A percentile compares a stretch with the other conserved stretches of the same genome.
Conservation (phyloP, 64 coral and sea anemone species). For the Trachythela sp. region DNA sequence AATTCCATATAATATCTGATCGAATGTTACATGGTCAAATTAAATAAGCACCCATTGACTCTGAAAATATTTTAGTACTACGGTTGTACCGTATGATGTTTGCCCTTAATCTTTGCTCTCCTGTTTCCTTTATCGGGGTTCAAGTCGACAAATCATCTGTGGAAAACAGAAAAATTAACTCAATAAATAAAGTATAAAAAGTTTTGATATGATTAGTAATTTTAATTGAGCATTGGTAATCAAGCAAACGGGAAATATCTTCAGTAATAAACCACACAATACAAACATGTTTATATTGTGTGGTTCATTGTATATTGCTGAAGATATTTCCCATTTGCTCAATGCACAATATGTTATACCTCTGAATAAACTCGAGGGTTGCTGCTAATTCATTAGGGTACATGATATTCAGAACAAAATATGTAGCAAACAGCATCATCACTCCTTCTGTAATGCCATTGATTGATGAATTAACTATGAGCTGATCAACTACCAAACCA, state of each 20-base stretch:
- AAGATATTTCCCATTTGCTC: not conserved
- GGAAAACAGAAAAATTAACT: not conserved
- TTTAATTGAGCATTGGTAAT: no score
- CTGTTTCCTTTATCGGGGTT: not conserved
- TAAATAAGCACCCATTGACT: not conserved
- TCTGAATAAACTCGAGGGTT: constrained; percentile 1
- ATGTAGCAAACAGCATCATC: not conserved
- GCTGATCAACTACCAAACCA: constrained; percentile 1
- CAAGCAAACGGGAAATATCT: no score
- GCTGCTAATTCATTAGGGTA: not conserved
- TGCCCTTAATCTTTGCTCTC: not conserved
- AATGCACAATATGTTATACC: no score
- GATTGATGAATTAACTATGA: not conserved
- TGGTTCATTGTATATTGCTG: not conserved
- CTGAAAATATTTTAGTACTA: not conserved
- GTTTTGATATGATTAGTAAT: not conserved
- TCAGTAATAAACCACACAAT: not conserved
- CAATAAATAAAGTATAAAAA: not conserved
- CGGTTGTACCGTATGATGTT: not conserved
- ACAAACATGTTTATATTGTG: not conserved
- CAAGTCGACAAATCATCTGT: not conserved
- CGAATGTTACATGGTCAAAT: not conserved
- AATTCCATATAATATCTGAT: not conserved
- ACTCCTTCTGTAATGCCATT: not conserved
- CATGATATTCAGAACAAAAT: not conserved